phyloP scores from a whole-genome alignment of 2,113 vertebrate genomes.

The Galemys pyrenaicus region DNA sequence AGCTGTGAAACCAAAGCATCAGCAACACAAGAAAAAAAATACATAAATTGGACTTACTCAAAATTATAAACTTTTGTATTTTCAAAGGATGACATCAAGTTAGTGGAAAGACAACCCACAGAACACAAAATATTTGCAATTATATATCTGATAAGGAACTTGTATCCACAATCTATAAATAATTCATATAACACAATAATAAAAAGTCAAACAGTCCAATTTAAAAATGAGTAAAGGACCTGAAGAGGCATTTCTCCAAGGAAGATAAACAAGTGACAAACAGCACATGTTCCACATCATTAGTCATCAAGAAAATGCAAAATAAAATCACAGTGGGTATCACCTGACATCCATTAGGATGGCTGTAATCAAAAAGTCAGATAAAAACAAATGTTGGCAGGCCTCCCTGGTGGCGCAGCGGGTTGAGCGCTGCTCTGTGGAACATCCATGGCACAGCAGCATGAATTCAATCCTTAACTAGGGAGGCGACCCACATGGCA shows the following conservation, averaged over 20 bases:
- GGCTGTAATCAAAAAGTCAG: not conserved
- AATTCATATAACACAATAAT: not conserved
- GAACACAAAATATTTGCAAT: not conserved
- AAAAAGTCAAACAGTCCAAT: not conserved
- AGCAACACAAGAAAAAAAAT: not conserved
- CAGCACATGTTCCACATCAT: not conserved
- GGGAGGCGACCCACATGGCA: too few species aligned
- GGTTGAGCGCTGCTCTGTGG: too few species aligned
- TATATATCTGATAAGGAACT: not conserved
- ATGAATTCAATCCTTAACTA: too few species aligned
- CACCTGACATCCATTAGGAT: not conserved
- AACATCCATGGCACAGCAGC: too few species aligned
- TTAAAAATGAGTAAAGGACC: conserved; percentile 1
- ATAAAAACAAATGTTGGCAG: not conserved
- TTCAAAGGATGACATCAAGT: not conserved
- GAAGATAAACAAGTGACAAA: not conserved
- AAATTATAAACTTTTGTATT: conserved; percentile 15
- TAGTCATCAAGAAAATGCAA: not conserved
- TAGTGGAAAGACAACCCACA: not conserved
- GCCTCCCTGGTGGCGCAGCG: too few species aligned
- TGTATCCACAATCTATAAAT: not conserved
- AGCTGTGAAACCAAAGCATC: not conserved
- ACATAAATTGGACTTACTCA: not conserved
- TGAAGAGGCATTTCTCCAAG: not conserved
- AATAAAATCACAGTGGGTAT: not conserved